Conservation (phyloP, 1,140 invertebrate species). For the Druon quercuslanigerum region DNA sequence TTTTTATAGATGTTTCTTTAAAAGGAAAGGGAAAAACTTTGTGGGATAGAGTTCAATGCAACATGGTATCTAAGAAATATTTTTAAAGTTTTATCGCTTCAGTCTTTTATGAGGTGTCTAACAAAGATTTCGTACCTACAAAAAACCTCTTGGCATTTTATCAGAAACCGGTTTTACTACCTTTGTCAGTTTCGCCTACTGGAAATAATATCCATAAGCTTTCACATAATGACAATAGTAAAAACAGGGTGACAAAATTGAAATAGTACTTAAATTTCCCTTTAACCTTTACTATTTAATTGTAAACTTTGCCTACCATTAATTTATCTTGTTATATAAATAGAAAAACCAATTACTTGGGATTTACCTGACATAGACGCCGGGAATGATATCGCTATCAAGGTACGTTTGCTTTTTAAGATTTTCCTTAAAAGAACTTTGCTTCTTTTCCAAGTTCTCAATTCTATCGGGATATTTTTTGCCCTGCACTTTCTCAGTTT, state of each 20-base stretch:
- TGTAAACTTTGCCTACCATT: not conserved
- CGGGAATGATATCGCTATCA: conserved; percentile 64
- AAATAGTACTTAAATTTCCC: not conserved
- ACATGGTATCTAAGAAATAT: too few relatives aligned
- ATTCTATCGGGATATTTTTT: conserved; percentile 59
- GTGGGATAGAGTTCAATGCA: too few relatives aligned
- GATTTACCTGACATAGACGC: conserved; percentile 66
- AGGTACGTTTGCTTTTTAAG: conserved; percentile 62
- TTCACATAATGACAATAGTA: conserved; percentile 30
- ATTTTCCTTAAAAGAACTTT: conserved; percentile 46
- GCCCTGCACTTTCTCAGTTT: conserved; percentile 56
- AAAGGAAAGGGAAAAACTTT: too few relatives aligned
- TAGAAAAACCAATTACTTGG: not conserved
- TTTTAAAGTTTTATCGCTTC: not conserved
- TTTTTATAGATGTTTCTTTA: too few relatives aligned
- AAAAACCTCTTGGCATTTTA: conserved; percentile 18
- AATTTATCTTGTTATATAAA: not conserved
- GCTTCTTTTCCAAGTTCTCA: conserved; percentile 61
- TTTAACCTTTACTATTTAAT: not conserved
- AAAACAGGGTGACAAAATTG: not conserved
- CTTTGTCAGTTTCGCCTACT: conserved; percentile 22
- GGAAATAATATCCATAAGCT: conserved; percentile 29
- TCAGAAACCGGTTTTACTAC: conserved; percentile 24
- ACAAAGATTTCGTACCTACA: conserved; percentile 6
- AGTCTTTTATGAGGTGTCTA: not conserved